Conservation (phyloP, 2,888 invertebrate genomes). For the Zonitis immaculata region DNA sequence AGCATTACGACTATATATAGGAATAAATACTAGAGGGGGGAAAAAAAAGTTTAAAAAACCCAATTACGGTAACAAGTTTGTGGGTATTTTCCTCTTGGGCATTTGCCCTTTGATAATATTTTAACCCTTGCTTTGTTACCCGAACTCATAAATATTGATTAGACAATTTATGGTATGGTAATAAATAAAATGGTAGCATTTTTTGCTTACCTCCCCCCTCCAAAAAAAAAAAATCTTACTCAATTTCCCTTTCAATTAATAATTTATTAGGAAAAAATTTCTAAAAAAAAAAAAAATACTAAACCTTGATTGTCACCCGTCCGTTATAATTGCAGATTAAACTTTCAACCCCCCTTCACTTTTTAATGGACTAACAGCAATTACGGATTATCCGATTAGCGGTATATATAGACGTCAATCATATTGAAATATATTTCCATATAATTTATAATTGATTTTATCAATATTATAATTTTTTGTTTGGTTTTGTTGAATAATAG, state of each 20-base stretch:
- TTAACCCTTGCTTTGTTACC: constrained; percentile 26
- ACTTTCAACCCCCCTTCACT: constrained; percentile 29
- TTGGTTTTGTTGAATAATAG: too few species aligned
- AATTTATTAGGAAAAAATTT: too few species aligned
- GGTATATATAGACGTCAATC: too few species aligned
- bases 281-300: too few species aligned
- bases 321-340: constrained; percentile 38
- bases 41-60: constrained; percentile 28
- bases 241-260: too few species aligned
- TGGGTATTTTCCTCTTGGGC: constrained; percentile 31
- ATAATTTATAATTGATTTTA: constrained; percentile 21
- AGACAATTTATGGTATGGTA: constrained; percentile 15
- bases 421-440: constrained; percentile 32
- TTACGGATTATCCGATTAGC: constrained; percentile 32
- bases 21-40: too few species aligned
- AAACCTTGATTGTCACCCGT: constrained; percentile 11
- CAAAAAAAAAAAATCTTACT: too few species aligned
- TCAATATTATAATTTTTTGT: too few species aligned
- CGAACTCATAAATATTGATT: constrained; percentile 24
- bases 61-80: constrained; percentile 36
- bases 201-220: too few species aligned
- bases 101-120: constrained; percentile 33
- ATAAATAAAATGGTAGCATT: constrained; percentile 7
- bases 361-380: constrained; percentile 29
- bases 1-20: too few species aligned